Percentiles rank a stretch among this genome's conserved stretches.
Conservation (phyloP, 2,888 invertebrate genomes). For the Ormyrus nitidulus region DNA sequence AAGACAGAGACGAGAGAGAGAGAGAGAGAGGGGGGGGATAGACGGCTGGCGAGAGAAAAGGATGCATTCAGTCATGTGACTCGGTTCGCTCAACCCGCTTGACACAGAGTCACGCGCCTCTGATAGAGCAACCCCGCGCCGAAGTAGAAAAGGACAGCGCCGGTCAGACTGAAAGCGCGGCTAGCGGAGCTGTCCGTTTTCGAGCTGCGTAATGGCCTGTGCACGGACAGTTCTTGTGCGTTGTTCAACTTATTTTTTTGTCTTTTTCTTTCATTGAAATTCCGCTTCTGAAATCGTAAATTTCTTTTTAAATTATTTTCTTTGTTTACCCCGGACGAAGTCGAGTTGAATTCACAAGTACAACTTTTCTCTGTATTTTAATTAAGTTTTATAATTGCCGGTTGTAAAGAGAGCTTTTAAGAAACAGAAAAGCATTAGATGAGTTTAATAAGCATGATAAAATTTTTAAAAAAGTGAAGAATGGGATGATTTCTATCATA, state of each 20-base stretch:
- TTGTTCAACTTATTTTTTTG: background rate
- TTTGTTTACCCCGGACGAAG: too few species aligned
- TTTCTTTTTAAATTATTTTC: background rate
- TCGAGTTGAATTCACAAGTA: too few species aligned
- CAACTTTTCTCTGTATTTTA: too few species aligned
- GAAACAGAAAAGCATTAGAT: too few species aligned
- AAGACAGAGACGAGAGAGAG: background rate
- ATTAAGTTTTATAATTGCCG: too few species aligned
- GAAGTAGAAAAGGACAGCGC: constrained; percentile 40
- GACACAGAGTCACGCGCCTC: constrained; percentile 41
- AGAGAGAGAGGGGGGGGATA: background rate
- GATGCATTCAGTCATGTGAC: constrained; percentile 29
- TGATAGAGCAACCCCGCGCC: constrained; percentile 29
- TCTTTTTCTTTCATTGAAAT: background rate
- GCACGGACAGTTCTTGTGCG: too few species aligned
- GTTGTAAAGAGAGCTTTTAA: too few species aligned
- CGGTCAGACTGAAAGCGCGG: constrained; percentile 20
- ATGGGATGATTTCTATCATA: too few species aligned
- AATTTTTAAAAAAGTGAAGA: too few species aligned
- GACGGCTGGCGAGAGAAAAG: background rate
- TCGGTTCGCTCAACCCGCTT: constrained; percentile 27
- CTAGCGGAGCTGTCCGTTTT: too few species aligned
- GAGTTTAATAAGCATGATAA: too few species aligned
- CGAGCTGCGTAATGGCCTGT: too few species aligned
- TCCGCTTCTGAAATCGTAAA: background rate